Conservation (phyloP, 2,888 invertebrate genomes). For the Pterostichus niger region DNA sequence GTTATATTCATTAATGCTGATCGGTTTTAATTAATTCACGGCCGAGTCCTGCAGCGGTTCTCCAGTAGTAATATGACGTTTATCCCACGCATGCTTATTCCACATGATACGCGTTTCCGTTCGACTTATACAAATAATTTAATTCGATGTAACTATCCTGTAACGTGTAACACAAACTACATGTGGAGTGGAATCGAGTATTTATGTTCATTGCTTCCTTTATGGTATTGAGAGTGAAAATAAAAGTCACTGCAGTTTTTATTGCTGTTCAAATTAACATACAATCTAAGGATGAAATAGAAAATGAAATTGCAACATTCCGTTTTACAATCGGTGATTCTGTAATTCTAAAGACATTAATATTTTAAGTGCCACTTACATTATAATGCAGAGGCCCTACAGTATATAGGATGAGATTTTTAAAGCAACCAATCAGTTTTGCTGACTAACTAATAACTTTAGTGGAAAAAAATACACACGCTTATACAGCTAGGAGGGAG, state of each 20-base stretch:
- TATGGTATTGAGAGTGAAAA: background rate
- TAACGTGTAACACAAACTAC: background rate
- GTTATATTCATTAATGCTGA: conserved; percentile 47
- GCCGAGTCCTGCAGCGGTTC: conserved; percentile 23
- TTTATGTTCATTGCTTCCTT: conserved; percentile 34
- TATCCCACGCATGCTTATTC: conserved; percentile 31
- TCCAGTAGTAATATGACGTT: conserved; percentile 29
- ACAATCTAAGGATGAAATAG: too few relatives aligned
- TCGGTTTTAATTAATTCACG: conserved; percentile 41
- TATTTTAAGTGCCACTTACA: too few relatives aligned
- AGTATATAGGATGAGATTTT: too few relatives aligned
- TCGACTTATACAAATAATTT: conserved; percentile 24
- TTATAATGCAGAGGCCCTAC: too few relatives aligned
- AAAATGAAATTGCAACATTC: too few relatives aligned
- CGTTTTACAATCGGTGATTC: too few relatives aligned
- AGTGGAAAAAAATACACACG: too few relatives aligned
- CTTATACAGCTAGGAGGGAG: too few relatives aligned
- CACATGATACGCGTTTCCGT: conserved; percentile 22
- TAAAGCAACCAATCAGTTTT: too few relatives aligned
- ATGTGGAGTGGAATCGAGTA: background rate
- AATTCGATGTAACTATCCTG: conserved; percentile 13
- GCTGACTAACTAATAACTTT: too few relatives aligned
- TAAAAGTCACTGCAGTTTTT: background rate
- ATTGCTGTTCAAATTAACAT: background rate
- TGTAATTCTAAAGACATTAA: too few relatives aligned